Base-by-base conservation (phyloP, 2,113 vertebrate species). In the Mus spicilegus region DNA sequence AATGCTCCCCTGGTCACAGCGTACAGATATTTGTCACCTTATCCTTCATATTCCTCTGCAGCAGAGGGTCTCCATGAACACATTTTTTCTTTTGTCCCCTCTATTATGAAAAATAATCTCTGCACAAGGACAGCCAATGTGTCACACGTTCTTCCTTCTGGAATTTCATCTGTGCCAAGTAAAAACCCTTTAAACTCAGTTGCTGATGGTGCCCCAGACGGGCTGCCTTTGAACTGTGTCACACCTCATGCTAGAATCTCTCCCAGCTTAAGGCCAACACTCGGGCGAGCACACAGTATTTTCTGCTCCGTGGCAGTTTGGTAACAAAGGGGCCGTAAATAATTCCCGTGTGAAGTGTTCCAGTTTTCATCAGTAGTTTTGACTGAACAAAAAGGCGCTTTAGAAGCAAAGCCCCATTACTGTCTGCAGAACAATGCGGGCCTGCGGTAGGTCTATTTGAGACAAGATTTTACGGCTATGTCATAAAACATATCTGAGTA, bases 401-500 rank as follows among this genome's bases (percentile, higher is more conserved):
- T 96, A 97, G 97, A 98, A 97, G 97, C 80, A 80, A 85, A 97
- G 96, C 93, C 87, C 91, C 87, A 95, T 97, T 98, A 95, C 97
- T 97, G 95, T 98, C 97, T 97, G 93, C 95, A 92, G 98, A 98
- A 98, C 96, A 98, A 98, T 97, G 95, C 93, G 80, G 96, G 97
- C 58, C 98, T 99, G 98, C 91, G 98, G 98, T 99, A 98, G 98
- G 98, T 98, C 97, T 96, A 88, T 93, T 89, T 95, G 97, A 97
- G 97, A 97, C 97, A 96, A 98, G 95, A 97, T 98, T 99, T 99
- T 98, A 98, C 91, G 97, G 97, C 96, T 95, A 61, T 96, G 96
- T 98, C 97, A 98, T 99, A 98, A 99, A 99, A 98, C 78, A 97
- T 97, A 98, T 98, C 97, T 98, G 98, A 99, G 97, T 98, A 98